phyloP scores from a whole-genome alignment of 2,113 vertebrate genomes.

The Scomber colias region DNA sequence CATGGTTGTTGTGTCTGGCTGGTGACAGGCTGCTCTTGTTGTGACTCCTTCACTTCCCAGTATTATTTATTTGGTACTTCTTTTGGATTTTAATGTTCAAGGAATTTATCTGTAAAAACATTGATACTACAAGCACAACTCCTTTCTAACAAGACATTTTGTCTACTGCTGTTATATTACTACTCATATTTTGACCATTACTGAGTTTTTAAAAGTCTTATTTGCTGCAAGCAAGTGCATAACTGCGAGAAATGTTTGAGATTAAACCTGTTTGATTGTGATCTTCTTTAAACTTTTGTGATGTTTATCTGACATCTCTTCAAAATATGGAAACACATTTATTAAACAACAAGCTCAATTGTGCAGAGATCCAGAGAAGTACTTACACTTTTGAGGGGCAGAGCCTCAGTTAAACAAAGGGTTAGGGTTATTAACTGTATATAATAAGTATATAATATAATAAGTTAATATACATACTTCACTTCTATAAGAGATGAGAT shows the following conservation, averaged over 20 bases:
- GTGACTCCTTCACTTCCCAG: conserved; percentile 5
- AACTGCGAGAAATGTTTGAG: background rate
- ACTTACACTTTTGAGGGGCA: no score
- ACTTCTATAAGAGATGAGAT: no score
- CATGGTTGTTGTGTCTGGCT: conserved; percentile 21
- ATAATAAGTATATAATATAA: no score
- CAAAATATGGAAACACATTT: background rate
- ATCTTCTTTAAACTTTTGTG: no score
- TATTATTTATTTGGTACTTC: conserved; percentile 4
- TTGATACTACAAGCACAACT: background rate
- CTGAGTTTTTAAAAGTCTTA: no score
- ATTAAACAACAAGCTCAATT: background rate
- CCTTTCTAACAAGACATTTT: no score
- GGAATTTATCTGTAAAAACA: conserved; percentile 5
- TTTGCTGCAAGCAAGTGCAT: background rate
- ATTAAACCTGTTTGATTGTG: no score
- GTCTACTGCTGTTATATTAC: background rate
- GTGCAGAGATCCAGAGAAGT: background rate
- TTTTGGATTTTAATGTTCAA: conserved; percentile 1
- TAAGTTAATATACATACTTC: no score
- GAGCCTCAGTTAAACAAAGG: no score
- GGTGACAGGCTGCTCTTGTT: conserved; percentile 4
- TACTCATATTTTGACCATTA: background rate
- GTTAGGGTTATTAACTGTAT: no score
- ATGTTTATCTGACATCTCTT: background rate